A percentile compares a stretch with the other conserved stretches of the same genome.
phyloP scores from a whole-genome alignment of 2,888 invertebrate species.

The Tyria jacobaeae region DNA sequence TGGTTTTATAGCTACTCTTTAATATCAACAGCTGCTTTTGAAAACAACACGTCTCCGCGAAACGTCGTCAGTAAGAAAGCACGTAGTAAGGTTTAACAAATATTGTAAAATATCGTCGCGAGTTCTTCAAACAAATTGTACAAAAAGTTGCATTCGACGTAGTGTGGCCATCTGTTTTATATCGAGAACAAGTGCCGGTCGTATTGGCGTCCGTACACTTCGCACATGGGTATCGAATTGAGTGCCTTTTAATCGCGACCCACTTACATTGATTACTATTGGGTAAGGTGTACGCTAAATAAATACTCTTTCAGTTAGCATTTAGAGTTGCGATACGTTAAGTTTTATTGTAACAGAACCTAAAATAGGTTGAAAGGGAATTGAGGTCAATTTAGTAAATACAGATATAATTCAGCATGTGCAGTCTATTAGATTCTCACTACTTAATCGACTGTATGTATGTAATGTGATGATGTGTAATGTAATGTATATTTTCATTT shows the following conservation, averaged over 20 bases:
- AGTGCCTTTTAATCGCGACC: slow-evolving; percentile 69
- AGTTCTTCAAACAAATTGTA: slow-evolving; percentile 46
- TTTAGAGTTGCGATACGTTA: slow-evolving; percentile 32
- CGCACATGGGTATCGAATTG: slow-evolving; percentile 71
- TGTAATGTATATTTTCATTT: too few relatives aligned
- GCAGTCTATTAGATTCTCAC: slow-evolving; percentile 9
- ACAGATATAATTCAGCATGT: not conserved
- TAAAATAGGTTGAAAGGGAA: slow-evolving; percentile 20
- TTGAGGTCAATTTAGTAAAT: slow-evolving; percentile 25
- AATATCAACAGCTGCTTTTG: not conserved
- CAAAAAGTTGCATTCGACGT: slow-evolving; percentile 57
- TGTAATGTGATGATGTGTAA: too few relatives aligned
- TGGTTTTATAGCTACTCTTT: not conserved
- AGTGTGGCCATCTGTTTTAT: slow-evolving; percentile 69
- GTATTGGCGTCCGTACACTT: slow-evolving; percentile 60
- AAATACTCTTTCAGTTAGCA: slow-evolving; percentile 30
- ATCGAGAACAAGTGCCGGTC: slow-evolving; percentile 62
- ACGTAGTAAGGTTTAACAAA: slow-evolving; percentile 11
- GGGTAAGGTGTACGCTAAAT: slow-evolving; percentile 37
- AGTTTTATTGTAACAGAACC: slow-evolving; percentile 30
- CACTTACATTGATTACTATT: slow-evolving; percentile 66
- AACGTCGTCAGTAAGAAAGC: not conserved
- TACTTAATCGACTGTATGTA: not conserved
- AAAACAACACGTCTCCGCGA: not conserved
- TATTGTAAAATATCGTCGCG: slow-evolving; percentile 27